Evolutionary conservation across 1,140 invertebrate genomes (phyloP).

Genomic region (Temnothorax longispinosus): DNA sequence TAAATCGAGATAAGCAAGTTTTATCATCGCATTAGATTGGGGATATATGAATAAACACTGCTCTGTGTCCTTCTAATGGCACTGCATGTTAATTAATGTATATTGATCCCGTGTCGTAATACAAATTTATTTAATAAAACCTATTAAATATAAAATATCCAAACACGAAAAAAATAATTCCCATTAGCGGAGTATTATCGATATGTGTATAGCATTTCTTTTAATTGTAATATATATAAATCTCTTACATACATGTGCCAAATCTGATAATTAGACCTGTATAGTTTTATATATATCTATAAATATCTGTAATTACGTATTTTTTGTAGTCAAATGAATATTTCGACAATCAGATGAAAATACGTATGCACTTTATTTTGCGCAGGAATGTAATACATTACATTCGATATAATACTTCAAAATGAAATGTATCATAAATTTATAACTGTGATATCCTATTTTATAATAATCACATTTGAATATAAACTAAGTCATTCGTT

Average conservation of each 20-base stretch:
- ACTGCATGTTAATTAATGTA: neutral
- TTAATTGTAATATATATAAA: slow-evolving; percentile 34
- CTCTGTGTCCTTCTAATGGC: neutral
- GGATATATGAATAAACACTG: neutral
- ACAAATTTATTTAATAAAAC: neutral
- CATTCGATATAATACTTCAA: slow-evolving; percentile 3
- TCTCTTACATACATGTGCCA: slow-evolving; percentile 18
- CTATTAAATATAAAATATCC: neutral
- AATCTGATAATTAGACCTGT: slow-evolving; percentile 27
- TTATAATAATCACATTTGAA: neutral
- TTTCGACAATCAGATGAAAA: slow-evolving; percentile 1
- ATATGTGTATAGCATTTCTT: neutral
- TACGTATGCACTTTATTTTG: neutral
- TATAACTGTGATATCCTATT: neutral
- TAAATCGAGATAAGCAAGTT: neutral
- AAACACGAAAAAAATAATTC: neutral
- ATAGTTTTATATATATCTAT: neutral
- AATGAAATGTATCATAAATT: slow-evolving; percentile 3
- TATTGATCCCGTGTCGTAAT: neutral
- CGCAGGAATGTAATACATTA: slow-evolving; percentile 11
- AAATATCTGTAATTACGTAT: neutral
- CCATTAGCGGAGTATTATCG: neutral
- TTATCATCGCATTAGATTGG: neutral
- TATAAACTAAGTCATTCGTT: neutral
- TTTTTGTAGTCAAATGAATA: neutral